Evolutionary conservation across 2,888 invertebrate species (phyloP), one percentile per base, ranked within the genome.

Genomic region (Macrosiphum euphorbiae): DNA sequence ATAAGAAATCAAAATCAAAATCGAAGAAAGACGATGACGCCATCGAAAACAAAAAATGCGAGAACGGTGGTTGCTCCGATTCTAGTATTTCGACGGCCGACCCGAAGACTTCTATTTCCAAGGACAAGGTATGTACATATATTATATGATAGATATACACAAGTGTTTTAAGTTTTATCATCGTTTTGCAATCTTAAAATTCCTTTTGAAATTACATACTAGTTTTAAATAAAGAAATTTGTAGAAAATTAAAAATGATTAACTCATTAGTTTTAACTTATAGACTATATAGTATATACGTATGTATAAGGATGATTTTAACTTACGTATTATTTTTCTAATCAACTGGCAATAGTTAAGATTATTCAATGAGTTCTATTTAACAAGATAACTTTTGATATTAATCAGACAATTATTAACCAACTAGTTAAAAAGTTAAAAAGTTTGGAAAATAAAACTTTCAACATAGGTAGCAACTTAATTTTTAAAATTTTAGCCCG

Each of bases 1-100:
- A 58, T 13, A 94, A 78, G 28, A 94, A 89, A 58, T 84, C 35
- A 26, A 94, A 89, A 58, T 84, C 35, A 26, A 92, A 94, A 86
- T 44, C n/a, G 2, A 85, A 20, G 4, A 50, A 94, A 28, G 35
- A 28, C 28, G 52, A 67, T 26, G 88, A 67, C 50, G 10, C 41
- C 13, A 41, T 28, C 16, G 89, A 78, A 26, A 85, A 85, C 52
- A 87, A 92, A 61, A 94, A 90, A 85, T 85, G 90, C 44, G 90
- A 94, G 10, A 94, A 85, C n/a, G 90, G 90, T 11, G 88, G 35
- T 28, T 88, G 88, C 86, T 86, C 90, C 26, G 89, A 94, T 85
- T 61, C 90, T 35, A 86, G 85, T 61, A 61, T 86, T 50, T 61
- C 61, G 50, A 67, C 90, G 20, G 47, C 58, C 50, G 90, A 94